phyloP scores from a whole-genome alignment of 2,113 vertebrate genomes.

The Psilopsiagon aymara region DNA sequence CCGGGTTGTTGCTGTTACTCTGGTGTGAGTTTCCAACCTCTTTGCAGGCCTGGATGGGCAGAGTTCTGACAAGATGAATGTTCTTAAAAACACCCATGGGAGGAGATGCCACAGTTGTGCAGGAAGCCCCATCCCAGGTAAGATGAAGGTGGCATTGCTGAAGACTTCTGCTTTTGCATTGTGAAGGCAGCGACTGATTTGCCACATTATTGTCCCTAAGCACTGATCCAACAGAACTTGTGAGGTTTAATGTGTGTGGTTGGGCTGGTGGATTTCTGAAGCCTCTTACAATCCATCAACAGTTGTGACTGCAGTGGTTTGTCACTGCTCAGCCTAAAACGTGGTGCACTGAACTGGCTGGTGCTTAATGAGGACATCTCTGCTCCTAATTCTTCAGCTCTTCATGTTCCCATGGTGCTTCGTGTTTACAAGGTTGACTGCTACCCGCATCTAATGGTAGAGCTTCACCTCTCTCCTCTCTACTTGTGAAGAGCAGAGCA shows the following conservation, averaged over 20 bases:
- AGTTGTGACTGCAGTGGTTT: background rate
- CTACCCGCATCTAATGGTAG: background rate
- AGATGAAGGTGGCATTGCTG: background rate
- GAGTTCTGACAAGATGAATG: background rate
- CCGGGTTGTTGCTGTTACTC: background rate
- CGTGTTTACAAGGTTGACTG: background rate
- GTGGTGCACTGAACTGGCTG: background rate
- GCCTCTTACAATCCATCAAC: background rate
- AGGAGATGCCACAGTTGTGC: background rate
- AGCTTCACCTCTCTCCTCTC: background rate
- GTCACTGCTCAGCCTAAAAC: background rate
- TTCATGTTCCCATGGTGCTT: background rate
- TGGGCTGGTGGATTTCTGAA: background rate
- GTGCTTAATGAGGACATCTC: rapidly evolving
- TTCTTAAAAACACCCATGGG: background rate
- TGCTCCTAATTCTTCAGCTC: background rate
- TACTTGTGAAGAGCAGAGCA: background rate
- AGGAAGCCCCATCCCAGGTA: background rate
- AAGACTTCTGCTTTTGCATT: background rate
- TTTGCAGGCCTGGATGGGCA: background rate
- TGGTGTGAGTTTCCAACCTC: background rate
- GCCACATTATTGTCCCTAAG: background rate
- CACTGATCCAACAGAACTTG: background rate
- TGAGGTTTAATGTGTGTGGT: background rate
- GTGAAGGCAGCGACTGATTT: background rate